phyloP scores from a whole-genome alignment of 1,140 invertebrate species.

The Solenopsis invicta region DNA sequence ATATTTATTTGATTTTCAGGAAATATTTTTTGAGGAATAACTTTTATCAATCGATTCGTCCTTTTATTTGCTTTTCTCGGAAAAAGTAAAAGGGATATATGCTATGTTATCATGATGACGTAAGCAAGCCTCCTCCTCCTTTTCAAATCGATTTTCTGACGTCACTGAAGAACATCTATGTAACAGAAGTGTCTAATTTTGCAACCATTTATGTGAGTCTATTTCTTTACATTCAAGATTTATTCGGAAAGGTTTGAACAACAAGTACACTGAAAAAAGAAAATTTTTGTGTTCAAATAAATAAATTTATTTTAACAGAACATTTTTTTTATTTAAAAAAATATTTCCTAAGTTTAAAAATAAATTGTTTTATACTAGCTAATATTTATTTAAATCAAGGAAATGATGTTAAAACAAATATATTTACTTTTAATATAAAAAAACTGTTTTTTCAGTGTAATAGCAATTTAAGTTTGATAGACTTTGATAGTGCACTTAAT shows the following conservation, averaged over 20 bases:
- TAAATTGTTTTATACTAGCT: no score
- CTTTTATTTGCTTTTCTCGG: not conserved
- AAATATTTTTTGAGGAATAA: not conserved
- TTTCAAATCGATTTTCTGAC: conserved; percentile 73
- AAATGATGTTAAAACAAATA: no score
- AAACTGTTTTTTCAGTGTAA: no score
- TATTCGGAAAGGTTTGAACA: not conserved
- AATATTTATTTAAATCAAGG: no score
- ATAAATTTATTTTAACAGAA: no score
- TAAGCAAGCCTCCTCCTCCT: conserved; percentile 29
- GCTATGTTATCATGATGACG: conserved; percentile 65
- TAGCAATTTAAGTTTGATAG: no score
- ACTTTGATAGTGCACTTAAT: no score
- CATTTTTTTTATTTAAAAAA: no score
- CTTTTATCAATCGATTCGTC: not conserved
- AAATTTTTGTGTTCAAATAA: no score
- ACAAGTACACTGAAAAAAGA: not conserved
- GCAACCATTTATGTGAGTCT: not conserved
- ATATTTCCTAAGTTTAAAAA: no score
- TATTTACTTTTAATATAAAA: no score
- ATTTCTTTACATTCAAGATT: not conserved
- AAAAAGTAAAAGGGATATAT: not conserved
- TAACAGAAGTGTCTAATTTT: conserved; percentile 41
- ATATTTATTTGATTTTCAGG: not conserved
- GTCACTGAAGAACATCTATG: conserved; percentile 64